Conservation (phyloP, 2,797 vertebrate species). For the Platyrinchus mystaceus region DNA sequence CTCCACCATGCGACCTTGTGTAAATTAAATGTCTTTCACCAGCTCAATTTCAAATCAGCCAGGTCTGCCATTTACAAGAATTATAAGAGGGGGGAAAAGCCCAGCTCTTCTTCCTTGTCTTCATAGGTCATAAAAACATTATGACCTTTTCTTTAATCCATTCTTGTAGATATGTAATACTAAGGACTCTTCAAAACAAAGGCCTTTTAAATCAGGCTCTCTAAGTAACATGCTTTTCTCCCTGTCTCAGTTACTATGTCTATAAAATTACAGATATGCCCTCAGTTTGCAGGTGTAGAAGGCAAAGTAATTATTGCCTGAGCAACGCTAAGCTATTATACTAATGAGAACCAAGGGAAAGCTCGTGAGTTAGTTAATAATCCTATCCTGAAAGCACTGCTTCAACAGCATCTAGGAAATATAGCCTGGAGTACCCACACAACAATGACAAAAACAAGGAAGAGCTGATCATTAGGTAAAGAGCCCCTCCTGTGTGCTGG, state of each 20-base stretch:
- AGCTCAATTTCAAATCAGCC: not conserved
- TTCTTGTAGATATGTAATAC: not conserved
- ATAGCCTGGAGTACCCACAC: not conserved
- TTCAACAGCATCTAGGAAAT: not conserved
- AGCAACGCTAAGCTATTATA: not conserved
- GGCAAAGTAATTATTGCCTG: not conserved
- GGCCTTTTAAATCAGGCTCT: not conserved
- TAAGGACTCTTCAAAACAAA: not conserved
- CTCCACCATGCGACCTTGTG: not conserved
- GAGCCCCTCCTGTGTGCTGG: not conserved
- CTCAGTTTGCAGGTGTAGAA: not conserved
- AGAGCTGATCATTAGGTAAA: not conserved
- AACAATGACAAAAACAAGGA: not conserved
- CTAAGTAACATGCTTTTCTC: not conserved
- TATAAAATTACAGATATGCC: not conserved
- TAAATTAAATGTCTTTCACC: not conserved
- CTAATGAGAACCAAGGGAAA: conserved; percentile 3
- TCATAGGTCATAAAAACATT: not conserved
- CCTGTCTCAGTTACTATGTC: not conserved
- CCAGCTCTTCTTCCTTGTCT: not conserved
- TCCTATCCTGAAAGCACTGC: not conserved
- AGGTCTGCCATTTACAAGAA: not conserved
- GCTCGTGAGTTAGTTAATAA: not conserved
- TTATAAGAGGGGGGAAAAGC: not conserved
- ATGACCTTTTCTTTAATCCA: not conserved